These are phyloP conservation scores for Chamaea fasciata DNA, from an alignment of 2,113 vertebrate genomes.

Conservation along the genomic window DNA sequence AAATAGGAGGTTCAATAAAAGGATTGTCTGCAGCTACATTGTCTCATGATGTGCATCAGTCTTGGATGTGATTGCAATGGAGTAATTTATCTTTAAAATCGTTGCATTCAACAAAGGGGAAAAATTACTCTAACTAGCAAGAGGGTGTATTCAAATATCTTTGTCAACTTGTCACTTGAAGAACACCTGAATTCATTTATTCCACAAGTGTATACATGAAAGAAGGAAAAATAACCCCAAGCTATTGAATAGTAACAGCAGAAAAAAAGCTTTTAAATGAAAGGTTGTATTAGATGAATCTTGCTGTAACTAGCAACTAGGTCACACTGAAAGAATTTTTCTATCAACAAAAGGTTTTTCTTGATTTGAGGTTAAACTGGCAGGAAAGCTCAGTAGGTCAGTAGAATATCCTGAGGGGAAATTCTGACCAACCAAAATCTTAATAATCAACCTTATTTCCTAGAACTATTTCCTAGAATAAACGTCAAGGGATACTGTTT, in stretches of 20 bases:
- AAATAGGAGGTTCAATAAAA: background rate
- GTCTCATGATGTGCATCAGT: background rate
- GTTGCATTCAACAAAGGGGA: background rate
- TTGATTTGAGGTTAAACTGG: background rate
- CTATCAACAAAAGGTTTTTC: background rate
- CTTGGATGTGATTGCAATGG: background rate
- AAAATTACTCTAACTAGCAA: background rate
- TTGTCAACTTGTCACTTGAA: background rate
- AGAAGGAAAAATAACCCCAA: background rate
- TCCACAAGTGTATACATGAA: background rate
- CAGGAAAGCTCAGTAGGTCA: background rate
- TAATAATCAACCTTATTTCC: background rate
- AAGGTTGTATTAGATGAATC: background rate
- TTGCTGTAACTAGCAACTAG: background rate
- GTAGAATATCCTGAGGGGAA: background rate
- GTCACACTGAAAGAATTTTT: background rate
- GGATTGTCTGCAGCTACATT: background rate
- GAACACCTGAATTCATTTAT: background rate
- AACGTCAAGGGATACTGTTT: background rate
- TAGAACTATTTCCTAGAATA: background rate
- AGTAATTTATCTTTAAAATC: background rate
- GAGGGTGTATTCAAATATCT: background rate
- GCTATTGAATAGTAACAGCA: background rate
- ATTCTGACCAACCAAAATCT: background rate
- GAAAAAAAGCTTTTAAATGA: background rate